Evolutionary conservation across 2,113 vertebrate genomes (phyloP).

Genomic region (Balaeniceps rex): DNA sequence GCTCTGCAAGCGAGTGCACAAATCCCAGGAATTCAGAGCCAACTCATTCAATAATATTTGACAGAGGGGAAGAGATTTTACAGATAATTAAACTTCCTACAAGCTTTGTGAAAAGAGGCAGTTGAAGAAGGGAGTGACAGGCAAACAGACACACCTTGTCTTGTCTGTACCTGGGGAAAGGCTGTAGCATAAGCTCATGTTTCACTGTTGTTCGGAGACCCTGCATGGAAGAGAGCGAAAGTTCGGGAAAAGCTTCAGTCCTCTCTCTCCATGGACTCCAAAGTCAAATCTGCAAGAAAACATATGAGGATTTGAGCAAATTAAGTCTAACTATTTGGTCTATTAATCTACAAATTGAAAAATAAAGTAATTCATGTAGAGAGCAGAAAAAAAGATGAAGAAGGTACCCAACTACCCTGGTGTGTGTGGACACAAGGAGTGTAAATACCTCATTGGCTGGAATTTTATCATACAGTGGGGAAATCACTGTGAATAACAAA

Average conservation of each 20-base stretch:
- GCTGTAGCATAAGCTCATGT: neutral
- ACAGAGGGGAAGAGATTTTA: neutral
- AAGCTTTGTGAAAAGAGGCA: neutral
- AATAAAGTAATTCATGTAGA: neutral
- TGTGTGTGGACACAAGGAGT: neutral
- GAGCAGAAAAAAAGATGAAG: neutral
- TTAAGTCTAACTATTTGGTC: neutral
- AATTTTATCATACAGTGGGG: neutral
- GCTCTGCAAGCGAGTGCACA: accelerated
- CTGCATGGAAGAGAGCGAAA: neutral
- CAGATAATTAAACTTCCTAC: neutral
- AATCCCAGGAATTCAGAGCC: neutral
- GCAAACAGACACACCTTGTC: neutral
- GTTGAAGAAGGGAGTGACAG: neutral
- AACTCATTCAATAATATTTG: neutral
- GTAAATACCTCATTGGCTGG: neutral
- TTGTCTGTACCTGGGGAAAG: neutral
- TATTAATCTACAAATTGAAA: neutral
- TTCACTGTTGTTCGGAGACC: neutral
- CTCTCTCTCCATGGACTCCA: neutral
- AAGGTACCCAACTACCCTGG: neutral
- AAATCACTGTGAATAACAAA: neutral
- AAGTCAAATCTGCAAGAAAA: neutral
- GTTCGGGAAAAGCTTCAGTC: neutral
- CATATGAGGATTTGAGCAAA: neutral